Evolutionary conservation across 2,888 invertebrate genomes (phyloP), one percentile per base, ranked within the genome.

Genomic region (Therioaphis trifolii): DNA sequence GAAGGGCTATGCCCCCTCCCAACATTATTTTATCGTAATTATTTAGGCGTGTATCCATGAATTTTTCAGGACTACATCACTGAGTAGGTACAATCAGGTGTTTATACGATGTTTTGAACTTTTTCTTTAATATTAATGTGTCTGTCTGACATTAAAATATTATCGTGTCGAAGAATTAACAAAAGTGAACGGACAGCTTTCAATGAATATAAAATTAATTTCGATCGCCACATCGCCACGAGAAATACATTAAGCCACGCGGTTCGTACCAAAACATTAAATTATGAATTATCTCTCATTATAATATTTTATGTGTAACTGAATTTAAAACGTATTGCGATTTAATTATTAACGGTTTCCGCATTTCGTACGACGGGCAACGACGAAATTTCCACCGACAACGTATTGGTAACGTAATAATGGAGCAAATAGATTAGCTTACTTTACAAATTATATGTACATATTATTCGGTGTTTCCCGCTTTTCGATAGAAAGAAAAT

Each of bases 201-300:
- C n/a, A n/a, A 43, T 68, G 43, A 68, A 68, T 43, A 43, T 15
- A 43, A 21, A 43, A 68, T 43, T 24, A 68, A 68, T 9, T 68
- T 15, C 14, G 21, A 68, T 43, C 5, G 68, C 21, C 21, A 7
- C 24, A 68, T 43, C 5, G 68, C 21, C 21, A 7, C 24, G 43
- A 43, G 21, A 14, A 68, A 14, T 15, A 40, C 4, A 21, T 7
- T 68, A 68, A 21, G 35, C 35, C 40, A 43, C 21, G 12, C 14
- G 1, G 40, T 43, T 40, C 40, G 11, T 68, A 68, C n/a, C 5
- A 4, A 43, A 68, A 18, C 40, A 40, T 21, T 68, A 40, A 68
- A 40, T 68, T 43, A 43, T 4, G 5, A 68, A 12, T 68, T 68
- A 35, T 40, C n/a, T 68, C 21, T 40, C 21, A 68, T 35, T 35